Evolutionary conservation across 2,113 vertebrate species (phyloP).

Genomic region (Rhinopomastus cyanomelas): DNA sequence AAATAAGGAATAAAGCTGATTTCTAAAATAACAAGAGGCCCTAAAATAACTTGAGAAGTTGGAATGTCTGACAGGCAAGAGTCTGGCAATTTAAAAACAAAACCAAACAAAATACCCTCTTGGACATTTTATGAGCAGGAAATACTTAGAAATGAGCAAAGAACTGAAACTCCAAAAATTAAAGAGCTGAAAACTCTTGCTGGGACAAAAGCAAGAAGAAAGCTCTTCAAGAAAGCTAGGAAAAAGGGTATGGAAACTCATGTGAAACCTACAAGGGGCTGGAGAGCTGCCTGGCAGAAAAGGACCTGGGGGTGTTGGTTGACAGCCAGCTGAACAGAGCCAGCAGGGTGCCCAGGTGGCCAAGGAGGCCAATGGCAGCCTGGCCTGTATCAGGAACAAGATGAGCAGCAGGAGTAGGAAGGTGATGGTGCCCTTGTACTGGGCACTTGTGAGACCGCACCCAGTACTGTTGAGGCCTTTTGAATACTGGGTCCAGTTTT

Average conservation of each 20-base stretch:
- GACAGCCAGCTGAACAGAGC: too few relatives aligned
- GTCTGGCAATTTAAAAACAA: not conserved
- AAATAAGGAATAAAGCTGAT: not conserved
- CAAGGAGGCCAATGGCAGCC: too few relatives aligned
- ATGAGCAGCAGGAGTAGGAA: too few relatives aligned
- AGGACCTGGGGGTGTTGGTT: too few relatives aligned
- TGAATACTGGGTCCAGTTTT: too few relatives aligned
- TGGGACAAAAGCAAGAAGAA: not conserved
- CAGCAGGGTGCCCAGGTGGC: too few relatives aligned
- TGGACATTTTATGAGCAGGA: not conserved
- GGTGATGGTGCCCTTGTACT: too few relatives aligned
- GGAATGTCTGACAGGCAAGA: not conserved
- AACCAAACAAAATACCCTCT: not conserved
- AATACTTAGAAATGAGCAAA: not conserved
- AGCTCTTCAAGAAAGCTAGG: not conserved
- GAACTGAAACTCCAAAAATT: not conserved
- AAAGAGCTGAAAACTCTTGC: not conserved
- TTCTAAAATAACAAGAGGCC: not conserved
- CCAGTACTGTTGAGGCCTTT: too few relatives aligned
- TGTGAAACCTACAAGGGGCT: rapidly evolving
- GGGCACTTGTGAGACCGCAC: too few relatives aligned
- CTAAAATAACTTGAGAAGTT: not conserved
- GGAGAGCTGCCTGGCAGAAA: too few relatives aligned
- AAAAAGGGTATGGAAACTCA: not conserved
- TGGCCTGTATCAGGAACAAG: too few relatives aligned